Conservation (phyloP, 2,113 vertebrate species). For the Poeciliopsis retropinna region DNA sequence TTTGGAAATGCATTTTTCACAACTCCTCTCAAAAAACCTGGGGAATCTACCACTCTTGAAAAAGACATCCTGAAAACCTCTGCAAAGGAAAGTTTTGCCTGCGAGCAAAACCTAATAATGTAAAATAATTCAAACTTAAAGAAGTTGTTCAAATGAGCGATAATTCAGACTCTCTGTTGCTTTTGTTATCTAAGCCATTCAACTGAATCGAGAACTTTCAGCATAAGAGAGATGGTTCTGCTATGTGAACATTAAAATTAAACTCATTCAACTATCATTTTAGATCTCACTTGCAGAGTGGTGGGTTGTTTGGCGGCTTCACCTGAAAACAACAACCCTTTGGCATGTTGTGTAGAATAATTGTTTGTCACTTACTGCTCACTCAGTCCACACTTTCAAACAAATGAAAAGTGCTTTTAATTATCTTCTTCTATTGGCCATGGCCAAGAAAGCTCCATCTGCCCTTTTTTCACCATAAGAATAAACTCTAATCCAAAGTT, state of each 20-base stretch:
- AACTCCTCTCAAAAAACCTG: background rate
- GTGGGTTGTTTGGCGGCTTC: slow-evolving; percentile 4
- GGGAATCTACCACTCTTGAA: slow-evolving; percentile 8
- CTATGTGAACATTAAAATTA: no score
- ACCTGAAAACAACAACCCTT: slow-evolving; percentile 10
- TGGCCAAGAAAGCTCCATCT: slow-evolving; percentile 38
- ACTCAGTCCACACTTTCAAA: slow-evolving; percentile 33
- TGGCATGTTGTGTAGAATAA: background rate
- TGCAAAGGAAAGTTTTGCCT: slow-evolving; percentile 12
- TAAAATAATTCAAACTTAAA: no score
- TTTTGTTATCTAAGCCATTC: background rate
- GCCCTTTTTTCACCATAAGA: slow-evolving; percentile 31
- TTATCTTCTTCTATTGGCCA: slow-evolving; percentile 30
- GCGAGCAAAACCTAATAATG: background rate
- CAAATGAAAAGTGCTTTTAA: slow-evolving; percentile 63
- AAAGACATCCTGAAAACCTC: slow-evolving; percentile 5
- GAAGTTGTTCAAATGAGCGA: slow-evolving; percentile 6
- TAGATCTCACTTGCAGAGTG: slow-evolving; percentile 4
- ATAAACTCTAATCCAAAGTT: slow-evolving; percentile 26
- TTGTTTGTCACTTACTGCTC: slow-evolving; percentile 15
- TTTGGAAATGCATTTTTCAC: background rate
- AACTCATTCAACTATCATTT: background rate
- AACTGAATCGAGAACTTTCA: background rate
- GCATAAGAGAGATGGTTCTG: background rate
- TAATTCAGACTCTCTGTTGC: slow-evolving; percentile 14